phyloP scores from a whole-genome alignment of 2,888 invertebrate genomes.

The Heliothis peltigera region DNA sequence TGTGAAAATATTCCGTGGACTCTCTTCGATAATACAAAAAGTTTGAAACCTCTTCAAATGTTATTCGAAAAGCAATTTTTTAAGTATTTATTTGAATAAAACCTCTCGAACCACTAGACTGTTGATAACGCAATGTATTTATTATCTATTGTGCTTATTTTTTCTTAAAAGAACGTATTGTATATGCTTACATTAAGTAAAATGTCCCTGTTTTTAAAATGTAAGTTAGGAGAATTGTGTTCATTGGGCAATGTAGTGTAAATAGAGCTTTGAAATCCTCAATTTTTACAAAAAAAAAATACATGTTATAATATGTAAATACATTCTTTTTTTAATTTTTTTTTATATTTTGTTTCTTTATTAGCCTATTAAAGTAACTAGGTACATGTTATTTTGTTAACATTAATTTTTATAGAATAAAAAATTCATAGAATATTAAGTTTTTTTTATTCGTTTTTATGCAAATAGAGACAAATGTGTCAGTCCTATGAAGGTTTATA shows the following conservation, averaged over 20 bases:
- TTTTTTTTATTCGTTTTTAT: no score
- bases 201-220: not conserved
- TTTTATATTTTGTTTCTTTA: no score
- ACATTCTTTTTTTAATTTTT: not conserved
- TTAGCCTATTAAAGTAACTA: no score
- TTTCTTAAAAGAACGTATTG: constrained; percentile 33
- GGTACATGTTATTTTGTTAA: no score
- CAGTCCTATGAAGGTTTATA: no score
- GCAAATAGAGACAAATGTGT: no score
- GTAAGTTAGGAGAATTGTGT: constrained; percentile 2
- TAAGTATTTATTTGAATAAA: constrained; percentile 61
- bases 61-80: constrained; percentile 67
- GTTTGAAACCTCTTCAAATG: constrained; percentile 53
- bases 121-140: constrained; percentile 72
- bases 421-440: no score
- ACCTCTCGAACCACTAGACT: constrained; percentile 68
- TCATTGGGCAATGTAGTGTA: constrained; percentile 6
- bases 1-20: constrained; percentile 36
- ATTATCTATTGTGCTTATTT: constrained; percentile 53
- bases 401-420: no score
- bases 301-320: not conserved
- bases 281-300: not conserved
- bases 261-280: not conserved
- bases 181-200: constrained; percentile 11
- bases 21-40: constrained; percentile 53